Evolutionary conservation across 2,888 invertebrate genomes (phyloP).

Genomic region (Lysandra coridon): DNA sequence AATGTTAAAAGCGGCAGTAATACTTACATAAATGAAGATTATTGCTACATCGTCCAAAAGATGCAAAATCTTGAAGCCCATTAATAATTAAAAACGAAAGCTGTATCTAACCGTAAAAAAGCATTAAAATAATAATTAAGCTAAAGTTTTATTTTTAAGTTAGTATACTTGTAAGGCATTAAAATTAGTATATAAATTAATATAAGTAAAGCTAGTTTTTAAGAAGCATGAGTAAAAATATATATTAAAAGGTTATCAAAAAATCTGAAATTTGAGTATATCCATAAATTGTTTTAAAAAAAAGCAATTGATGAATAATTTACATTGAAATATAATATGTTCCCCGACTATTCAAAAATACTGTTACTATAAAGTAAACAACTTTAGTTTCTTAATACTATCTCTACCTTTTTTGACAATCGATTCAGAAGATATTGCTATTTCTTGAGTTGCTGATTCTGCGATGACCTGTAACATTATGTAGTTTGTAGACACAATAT

Average conservation of each 20-base stretch:
- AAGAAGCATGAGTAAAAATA: background rate
- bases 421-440: slow-evolving; percentile 55
- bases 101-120: slow-evolving; percentile 38
- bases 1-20: slow-evolving; percentile 34
- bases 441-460: slow-evolving; percentile 54
- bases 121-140: slow-evolving; percentile 24
- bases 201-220: background rate
- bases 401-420: slow-evolving; percentile 60
- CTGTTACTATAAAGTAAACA: background rate
- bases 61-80: slow-evolving; percentile 42
- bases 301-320: background rate
- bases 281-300: background rate
- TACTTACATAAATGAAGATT: slow-evolving; percentile 36
- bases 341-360: background rate
- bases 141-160: background rate
- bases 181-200: slow-evolving; percentile 9
- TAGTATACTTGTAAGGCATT: background rate
- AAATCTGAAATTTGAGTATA: background rate
- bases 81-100: slow-evolving; percentile 34
- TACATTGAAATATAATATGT: background rate
- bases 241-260: background rate
- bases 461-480: slow-evolving; percentile 58
- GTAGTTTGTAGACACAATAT: background rate
- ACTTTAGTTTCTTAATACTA: background rate
- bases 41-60: slow-evolving; percentile 39